A percentile compares a stretch with the other conserved stretches of the same genome.
These are phyloP conservation scores for Colletes collaris DNA, from an alignment of 2,888 invertebrate genomes.

Conservation along the genomic window DNA sequence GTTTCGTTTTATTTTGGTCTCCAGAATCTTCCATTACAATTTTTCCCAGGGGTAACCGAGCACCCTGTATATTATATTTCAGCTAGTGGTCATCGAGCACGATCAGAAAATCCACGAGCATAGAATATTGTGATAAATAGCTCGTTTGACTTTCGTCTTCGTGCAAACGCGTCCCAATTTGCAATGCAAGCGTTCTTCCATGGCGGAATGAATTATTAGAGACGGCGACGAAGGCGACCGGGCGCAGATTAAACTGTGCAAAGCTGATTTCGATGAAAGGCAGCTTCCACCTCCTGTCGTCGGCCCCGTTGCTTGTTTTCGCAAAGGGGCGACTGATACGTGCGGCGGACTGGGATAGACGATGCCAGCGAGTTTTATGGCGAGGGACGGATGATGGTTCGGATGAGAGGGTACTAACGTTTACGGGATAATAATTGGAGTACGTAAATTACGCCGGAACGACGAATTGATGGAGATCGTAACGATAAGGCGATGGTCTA, in stretches of 20 bases:
- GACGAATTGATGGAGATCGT: constrained; percentile 29
- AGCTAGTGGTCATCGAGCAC: too few species aligned
- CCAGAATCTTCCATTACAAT: too few species aligned
- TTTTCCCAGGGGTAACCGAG: too few species aligned
- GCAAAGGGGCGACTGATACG: constrained; percentile 17
- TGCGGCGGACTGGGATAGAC: constrained; percentile 3
- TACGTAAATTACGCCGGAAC: constrained; percentile 23
- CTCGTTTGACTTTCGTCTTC: too few species aligned
- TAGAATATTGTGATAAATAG: too few species aligned
- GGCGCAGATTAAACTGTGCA: constrained; percentile 33
- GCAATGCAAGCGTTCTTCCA: background rate
- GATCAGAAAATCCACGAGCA: too few species aligned
- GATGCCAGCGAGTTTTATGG: constrained; percentile 27
- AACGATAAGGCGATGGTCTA: constrained; percentile 15
- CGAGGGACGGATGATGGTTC: constrained; percentile 4
- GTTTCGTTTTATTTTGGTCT: too few species aligned
- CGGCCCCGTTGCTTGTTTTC: constrained; percentile 18
- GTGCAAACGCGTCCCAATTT: background rate
- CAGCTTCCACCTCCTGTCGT: constrained; percentile 26
- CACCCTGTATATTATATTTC: too few species aligned
- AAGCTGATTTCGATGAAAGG: constrained; percentile 53
- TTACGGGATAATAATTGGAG: constrained; percentile 40
- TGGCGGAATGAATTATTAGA: constrained; percentile 25
- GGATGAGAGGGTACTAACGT: constrained; percentile 30
- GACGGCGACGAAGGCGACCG: constrained; percentile 15